These are phyloP conservation scores for Halocynthia roretzi DNA, from an alignment of 23 tunicate genomes.

Conservation along the genomic window DNA sequence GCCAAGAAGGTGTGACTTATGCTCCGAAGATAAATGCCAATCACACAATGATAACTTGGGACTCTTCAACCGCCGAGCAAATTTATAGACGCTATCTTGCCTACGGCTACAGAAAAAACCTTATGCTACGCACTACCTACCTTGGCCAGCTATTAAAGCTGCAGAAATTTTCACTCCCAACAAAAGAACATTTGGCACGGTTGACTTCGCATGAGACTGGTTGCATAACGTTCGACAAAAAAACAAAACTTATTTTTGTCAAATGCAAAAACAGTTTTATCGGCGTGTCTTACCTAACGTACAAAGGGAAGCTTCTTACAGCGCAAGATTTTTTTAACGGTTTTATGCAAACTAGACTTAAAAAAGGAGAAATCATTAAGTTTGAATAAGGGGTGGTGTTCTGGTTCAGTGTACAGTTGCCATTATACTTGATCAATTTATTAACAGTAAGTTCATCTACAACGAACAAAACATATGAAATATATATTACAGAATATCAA, in stretches of 20 bases:
- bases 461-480: background rate
- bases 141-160: constrained; percentile 26
- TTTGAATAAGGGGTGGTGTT: constrained; percentile 18
- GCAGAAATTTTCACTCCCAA: constrained; percentile 3
- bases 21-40: constrained; percentile 47
- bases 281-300: constrained; percentile 20
- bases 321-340: constrained; percentile 63
- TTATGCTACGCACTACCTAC: constrained; percentile 21
- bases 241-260: constrained; percentile 22
- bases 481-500: background rate
- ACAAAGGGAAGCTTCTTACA: constrained; percentile 14
- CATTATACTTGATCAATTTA: background rate
- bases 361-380: constrained; percentile 27
- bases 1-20: constrained; percentile 1
- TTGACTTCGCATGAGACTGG: constrained; percentile 25
- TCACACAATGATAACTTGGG: constrained; percentile 30
- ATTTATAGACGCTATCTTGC: constrained; percentile 49
- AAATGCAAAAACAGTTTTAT: constrained; percentile 39
- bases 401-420: background rate
- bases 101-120: constrained; percentile 36
- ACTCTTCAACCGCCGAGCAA: constrained; percentile 18
- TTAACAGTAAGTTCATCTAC: background rate
- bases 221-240: constrained; percentile 19
- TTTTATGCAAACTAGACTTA: constrained; percentile 21
- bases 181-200: background rate